Evolutionary conservation across 2,888 invertebrate species (phyloP).

Genomic region (Rhaphigaster nebulosa): DNA sequence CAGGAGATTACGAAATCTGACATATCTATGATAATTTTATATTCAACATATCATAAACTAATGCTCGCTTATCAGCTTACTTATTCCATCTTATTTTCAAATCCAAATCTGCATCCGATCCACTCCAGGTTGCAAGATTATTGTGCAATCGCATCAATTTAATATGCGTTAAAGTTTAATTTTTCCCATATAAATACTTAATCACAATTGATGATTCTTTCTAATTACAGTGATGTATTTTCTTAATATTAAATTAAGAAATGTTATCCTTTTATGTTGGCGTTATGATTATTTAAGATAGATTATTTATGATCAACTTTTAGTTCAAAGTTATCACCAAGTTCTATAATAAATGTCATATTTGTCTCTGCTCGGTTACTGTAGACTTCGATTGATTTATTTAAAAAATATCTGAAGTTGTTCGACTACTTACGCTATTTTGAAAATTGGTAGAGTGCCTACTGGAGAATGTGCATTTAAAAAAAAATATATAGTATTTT

Average conservation of each 20-base stretch:
- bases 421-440: not conserved
- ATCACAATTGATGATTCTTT: too few species aligned
- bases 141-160: not conserved
- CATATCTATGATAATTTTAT: not conserved
- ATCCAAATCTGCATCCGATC: not conserved
- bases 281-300: too few species aligned
- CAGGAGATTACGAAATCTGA: not conserved
- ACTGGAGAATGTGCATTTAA: constrained; percentile 18
- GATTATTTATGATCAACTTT: too few species aligned
- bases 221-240: too few species aligned
- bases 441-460: constrained; percentile 13
- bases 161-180: too few species aligned
- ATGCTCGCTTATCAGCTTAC: not conserved
- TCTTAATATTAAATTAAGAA: too few species aligned
- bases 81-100: not conserved
- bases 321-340: too few species aligned
- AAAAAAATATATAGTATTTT: not conserved
- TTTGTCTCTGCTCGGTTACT: not conserved
- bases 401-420: not conserved
- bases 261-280: too few species aligned
- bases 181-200: too few species aligned
- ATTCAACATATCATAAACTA: not conserved
- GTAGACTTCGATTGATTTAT: not conserved
- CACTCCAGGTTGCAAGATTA: not conserved
- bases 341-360: not conserved